These are phyloP conservation scores for Cacatua alba DNA, from an alignment of 2,113 vertebrate genomes.

Conservation along the genomic window DNA sequence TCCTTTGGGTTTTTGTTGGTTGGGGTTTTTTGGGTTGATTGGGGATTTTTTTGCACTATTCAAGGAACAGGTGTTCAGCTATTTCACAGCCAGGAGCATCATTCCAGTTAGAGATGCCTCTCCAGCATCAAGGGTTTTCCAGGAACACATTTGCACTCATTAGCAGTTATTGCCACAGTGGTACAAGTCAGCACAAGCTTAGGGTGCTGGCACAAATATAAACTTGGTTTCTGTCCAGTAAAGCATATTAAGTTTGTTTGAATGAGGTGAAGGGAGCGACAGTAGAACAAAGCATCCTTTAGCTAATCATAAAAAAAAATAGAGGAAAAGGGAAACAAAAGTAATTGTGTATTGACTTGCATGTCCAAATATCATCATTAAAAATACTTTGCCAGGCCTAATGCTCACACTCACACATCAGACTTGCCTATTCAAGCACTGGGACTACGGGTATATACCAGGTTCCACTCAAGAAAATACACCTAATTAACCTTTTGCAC, in stretches of 20 bases:
- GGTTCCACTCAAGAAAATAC: neutral
- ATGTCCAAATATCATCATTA: neutral
- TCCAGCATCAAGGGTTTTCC: slow-evolving; percentile 44
- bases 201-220: slow-evolving; percentile 27
- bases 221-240: slow-evolving; percentile 18
- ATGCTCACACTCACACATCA: neutral
- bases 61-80: slow-evolving; percentile 50
- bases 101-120: slow-evolving; percentile 31
- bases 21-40: neutral
- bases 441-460: neutral
- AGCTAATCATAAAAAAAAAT: neutral
- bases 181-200: slow-evolving; percentile 56
- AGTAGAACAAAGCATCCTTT: slow-evolving; percentile 31
- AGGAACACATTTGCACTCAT: slow-evolving; percentile 59
- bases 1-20: neutral
- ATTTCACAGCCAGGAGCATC: slow-evolving; percentile 57
- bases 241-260: slow-evolving; percentile 12
- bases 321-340: slow-evolving; percentile 14
- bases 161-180: slow-evolving; percentile 46
- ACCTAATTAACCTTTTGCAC: neutral
- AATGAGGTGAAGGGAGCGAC: neutral
- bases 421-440: neutral
- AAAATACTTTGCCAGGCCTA: neutral
- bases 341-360: neutral
- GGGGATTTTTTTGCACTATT: neutral